phyloP scores from a whole-genome alignment of 2,113 vertebrate genomes.

The Excalfactoria chinensis region DNA sequence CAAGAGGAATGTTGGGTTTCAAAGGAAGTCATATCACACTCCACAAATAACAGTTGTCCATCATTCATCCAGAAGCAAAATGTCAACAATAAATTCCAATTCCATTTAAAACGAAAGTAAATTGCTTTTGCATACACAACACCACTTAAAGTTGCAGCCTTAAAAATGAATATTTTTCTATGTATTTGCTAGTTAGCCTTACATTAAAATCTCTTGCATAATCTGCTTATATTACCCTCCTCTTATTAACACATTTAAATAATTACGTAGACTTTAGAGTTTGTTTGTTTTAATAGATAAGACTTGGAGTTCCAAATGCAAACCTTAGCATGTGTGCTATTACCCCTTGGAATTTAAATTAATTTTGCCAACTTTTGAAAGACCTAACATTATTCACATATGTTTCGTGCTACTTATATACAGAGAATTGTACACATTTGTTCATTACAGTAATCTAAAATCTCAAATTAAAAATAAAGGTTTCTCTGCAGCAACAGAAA shows the following conservation, averaged over 20 bases:
- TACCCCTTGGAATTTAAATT: neutral
- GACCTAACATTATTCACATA: neutral
- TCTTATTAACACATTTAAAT: constrained; percentile 36
- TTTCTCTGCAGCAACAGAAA: neutral
- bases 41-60: neutral
- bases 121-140: neutral
- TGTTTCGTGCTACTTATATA: neutral
- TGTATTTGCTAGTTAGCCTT: constrained; percentile 15
- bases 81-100: neutral
- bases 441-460: neutral
- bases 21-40: neutral
- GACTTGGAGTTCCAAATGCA: neutral
- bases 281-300: neutral
- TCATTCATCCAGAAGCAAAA: constrained; percentile 18
- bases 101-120: neutral
- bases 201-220: constrained; percentile 19
- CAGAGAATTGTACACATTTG: neutral
- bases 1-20: neutral
- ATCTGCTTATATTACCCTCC: constrained; percentile 42
- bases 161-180: neutral
- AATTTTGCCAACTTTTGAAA: constrained; percentile 32
- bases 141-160: constrained; percentile 9
- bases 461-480: neutral
- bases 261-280: neutral
- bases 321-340: neutral